These are phyloP conservation scores for Drosophila bifasciata DNA, from an alignment of 1,140 invertebrate species.

Conservation along the genomic window DNA sequence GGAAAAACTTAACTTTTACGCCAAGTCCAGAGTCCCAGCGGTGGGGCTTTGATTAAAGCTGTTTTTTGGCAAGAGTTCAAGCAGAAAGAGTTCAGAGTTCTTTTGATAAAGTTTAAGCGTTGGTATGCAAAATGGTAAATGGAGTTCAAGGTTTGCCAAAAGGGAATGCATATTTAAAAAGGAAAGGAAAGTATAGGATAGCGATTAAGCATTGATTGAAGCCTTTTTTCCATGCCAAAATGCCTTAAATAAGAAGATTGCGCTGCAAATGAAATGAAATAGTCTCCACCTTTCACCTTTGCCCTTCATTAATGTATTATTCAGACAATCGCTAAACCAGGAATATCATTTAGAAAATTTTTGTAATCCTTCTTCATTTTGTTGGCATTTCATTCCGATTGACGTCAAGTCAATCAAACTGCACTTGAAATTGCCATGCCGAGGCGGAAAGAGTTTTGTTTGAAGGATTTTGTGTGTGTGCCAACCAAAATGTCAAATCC, in stretches of 20 bases:
- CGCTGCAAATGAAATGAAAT: too few relatives aligned
- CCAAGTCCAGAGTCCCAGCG: constrained; percentile 8
- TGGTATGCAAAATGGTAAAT: constrained; percentile 8
- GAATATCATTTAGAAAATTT: not conserved
- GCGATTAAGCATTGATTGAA: too few relatives aligned
- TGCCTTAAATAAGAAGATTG: too few relatives aligned
- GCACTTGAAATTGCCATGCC: constrained; percentile 44
- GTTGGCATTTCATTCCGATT: constrained; percentile 21
- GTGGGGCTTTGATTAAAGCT: constrained; percentile 42
- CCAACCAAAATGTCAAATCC: constrained; percentile 67
- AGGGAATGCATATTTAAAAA: too few relatives aligned
- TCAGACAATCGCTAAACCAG: constrained; percentile 1
- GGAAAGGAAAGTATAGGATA: too few relatives aligned
- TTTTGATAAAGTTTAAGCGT: constrained; percentile 42
- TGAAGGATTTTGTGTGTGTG: constrained; percentile 48
- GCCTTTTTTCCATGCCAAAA: too few relatives aligned
- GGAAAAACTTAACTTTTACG: constrained; percentile 45
- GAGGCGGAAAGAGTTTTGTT: constrained; percentile 7
- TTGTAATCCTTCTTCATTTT: constrained; percentile 9
- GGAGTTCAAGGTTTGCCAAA: constrained; percentile 4
- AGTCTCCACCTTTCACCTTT: too few relatives aligned
- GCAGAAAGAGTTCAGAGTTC: too few relatives aligned
- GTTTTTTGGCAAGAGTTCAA: constrained; percentile 34
- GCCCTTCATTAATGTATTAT: too few relatives aligned
- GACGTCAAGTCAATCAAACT: constrained; percentile 40